These are phyloP conservation scores for Plecotus auritus DNA, from an alignment of 2,113 vertebrate species.

Conservation along the genomic window DNA sequence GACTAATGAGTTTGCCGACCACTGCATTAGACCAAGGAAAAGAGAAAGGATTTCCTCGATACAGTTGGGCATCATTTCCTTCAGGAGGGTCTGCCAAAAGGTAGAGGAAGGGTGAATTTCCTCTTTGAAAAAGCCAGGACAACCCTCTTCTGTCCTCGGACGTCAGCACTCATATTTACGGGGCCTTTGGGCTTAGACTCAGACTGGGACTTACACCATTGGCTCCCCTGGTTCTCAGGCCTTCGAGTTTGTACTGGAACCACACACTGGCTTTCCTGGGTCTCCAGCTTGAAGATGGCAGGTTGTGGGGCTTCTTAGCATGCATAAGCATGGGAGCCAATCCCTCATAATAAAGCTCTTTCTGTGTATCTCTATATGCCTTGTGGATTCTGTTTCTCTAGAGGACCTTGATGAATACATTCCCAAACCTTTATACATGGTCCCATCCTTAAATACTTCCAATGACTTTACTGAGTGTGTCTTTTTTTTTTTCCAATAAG, in stretches of 20 bases:
- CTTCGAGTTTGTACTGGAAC: neutral
- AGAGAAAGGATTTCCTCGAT: neutral
- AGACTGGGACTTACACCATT: neutral
- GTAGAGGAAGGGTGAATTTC: neutral
- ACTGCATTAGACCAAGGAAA: neutral
- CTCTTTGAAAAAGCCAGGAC: neutral
- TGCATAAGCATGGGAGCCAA: neutral
- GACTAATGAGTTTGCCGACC: too few species aligned
- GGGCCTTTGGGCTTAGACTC: neutral
- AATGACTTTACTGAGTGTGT: neutral
- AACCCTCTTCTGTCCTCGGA: neutral
- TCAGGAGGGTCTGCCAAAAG: too few species aligned
- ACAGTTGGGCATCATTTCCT: neutral
- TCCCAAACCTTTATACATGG: neutral
- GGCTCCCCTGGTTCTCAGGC: neutral
- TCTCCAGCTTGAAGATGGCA: neutral
- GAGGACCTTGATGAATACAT: neutral
- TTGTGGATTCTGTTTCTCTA: neutral
- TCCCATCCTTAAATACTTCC: neutral
- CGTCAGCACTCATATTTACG: neutral
- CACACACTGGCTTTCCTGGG: neutral
- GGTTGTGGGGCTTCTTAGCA: neutral
- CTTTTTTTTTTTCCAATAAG: neutral
- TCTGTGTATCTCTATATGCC: neutral
- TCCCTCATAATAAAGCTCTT: neutral